Base-by-base conservation (phyloP, 2,113 vertebrate species). In the Nettapus auritus region DNA sequence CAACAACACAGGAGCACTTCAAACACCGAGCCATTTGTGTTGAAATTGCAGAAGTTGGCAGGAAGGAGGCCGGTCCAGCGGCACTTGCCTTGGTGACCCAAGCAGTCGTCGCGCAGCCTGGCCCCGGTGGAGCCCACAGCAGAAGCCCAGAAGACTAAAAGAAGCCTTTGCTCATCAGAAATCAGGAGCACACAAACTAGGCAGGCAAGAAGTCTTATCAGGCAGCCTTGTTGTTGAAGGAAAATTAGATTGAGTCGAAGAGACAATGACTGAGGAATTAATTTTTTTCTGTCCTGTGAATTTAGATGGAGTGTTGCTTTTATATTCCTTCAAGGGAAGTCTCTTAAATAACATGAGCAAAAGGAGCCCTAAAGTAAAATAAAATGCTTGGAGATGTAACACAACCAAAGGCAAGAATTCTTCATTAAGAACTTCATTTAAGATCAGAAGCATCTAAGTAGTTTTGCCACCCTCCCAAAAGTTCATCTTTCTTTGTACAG, bases 391-490 rank as follows among this genome's bases (percentile, higher is more conserved):
- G 81, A 89, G 91, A 84, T 60, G 4, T 42, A 29, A 48, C n/a
- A 63, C 4, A 5, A 28, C 66, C 77, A 36, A 69, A 68, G 77
- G 84, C 80, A 89, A 78, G 74, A 55, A 76, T 81, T 92, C 84
- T 85, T 92, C 93, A 77, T 91, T 44, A 82, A 82, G 70, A 60
- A 25, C 74, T 87, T 56, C 16, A 64, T 92, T 90, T 90, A 53
- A 80, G 34, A 62, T 56, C 69, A 71, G 77, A 57, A 48, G 38
- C 42, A 40, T 66, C 29, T 18, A 13, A 69, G 73, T 69, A 48
- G 34, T 56, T 86, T 82, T 60, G 50, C 81, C 77, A 60, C 52
- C 6, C 74, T 79, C 50, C 36, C 34, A 4, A n/a, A 62, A 86
- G 63, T 86, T 91, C 57, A 52, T 89, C 92, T 84, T 44, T 66